Percentiles rank a stretch among this genome's conserved stretches.
phyloP scores from a whole-genome alignment of 2,888 invertebrate species.

The Zygothrica quintamaculata region DNA sequence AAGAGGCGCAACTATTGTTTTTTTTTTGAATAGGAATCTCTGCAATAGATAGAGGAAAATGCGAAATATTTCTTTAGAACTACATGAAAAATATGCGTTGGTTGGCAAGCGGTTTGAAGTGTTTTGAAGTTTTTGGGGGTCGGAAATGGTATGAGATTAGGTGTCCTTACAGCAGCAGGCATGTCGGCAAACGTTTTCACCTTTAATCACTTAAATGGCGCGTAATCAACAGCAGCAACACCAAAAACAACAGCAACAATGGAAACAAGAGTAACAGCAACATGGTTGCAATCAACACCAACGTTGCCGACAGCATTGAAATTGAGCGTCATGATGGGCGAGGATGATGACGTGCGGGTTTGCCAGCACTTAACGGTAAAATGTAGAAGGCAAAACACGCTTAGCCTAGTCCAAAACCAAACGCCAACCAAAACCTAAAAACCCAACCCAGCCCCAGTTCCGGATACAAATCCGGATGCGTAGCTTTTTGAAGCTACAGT shows the following conservation, averaged over 20 bases:
- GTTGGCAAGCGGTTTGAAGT: neutral
- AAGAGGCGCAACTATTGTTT: conserved; percentile 25
- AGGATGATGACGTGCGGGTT: conserved; percentile 68
- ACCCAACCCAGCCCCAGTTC: conserved; percentile 12
- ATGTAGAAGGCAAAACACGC: conserved; percentile 35
- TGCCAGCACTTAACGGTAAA: conserved; percentile 69
- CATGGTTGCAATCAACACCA: conserved; percentile 73
- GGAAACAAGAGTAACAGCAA: conserved; percentile 32
- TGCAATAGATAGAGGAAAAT: conserved; percentile 57
- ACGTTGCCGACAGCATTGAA: conserved; percentile 63
- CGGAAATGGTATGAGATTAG: conserved; percentile 6
- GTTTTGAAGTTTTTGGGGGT: no score
- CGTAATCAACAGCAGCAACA: conserved; percentile 66
- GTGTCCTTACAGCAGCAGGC: conserved; percentile 17
- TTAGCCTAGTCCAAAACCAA: conserved; percentile 17
- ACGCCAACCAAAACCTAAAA: neutral
- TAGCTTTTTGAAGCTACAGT: conserved; percentile 49
- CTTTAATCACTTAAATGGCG: conserved; percentile 80
- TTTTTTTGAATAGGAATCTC: conserved; percentile 58
- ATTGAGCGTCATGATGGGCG: conserved; percentile 67
- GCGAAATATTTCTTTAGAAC: conserved; percentile 24
- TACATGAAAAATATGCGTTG: conserved; percentile 7
- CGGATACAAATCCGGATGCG: conserved; percentile 59
- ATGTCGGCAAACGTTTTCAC: conserved; percentile 59
- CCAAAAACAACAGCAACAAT: conserved; percentile 23